Evolutionary conservation across 2,797 vertebrate genomes (phyloP), one percentile per base, ranked within the genome.

Genomic region (Octomys mimax): DNA sequence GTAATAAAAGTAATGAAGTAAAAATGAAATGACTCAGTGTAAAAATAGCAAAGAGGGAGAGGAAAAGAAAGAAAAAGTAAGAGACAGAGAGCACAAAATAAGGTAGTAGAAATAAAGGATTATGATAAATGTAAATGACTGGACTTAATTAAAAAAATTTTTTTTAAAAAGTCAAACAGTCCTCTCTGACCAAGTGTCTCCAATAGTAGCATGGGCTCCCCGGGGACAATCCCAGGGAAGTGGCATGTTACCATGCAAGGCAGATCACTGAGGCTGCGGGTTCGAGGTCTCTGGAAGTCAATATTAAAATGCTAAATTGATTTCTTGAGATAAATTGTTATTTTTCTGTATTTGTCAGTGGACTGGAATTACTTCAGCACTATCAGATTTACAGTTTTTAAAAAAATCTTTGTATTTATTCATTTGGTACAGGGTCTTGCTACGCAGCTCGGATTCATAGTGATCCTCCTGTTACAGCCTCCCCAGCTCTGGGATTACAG

Each of bases 31-130:
- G 57, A 18, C 12, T 62, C 36, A 80, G 54, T 61, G 84, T 52
- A 57, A 93, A 91, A 90, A 68, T 7, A 54, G 21, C 8, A 93
- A 42, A 21, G 96, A 59, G 52, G 8, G 79, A 87, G 33, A 91
- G 8, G 39, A 82, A 77, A 79, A 82, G 31, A n/a, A n/a, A 87
- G 2, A 57, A 87, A 84, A 85, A 24, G 19, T 36, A 80, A 78
- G n/a, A 88, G 14, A 87, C 31, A 89, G 14, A 81, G 83, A 89
- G n/a, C 13, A 89, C 49, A 85, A 87, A 95, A 68, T 71, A 89
- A 93, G 11, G 16, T 70, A 24, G 22, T 52, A 87, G 36, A 91
- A 86, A 86, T 81, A 39, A 59, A 54, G 61, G 70, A 18, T 59
- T 83, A 64, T 0, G 83, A 81, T 79, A 87, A 71, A 95, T n/a